phyloP scores from a whole-genome alignment of 2,888 invertebrate species.

The Hydraecia micacea region DNA sequence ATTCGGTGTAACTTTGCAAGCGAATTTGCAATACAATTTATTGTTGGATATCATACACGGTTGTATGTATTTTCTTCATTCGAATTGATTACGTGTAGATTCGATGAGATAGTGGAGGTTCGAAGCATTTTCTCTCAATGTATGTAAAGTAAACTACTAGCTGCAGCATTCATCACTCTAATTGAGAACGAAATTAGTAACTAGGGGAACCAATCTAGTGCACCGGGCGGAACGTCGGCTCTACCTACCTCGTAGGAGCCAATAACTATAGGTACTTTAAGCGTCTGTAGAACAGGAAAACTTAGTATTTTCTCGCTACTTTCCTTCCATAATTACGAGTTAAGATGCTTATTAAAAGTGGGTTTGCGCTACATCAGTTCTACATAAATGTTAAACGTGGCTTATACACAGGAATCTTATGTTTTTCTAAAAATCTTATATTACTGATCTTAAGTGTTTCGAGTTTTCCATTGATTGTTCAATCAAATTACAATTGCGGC shows the following conservation, averaged over 20 bases:
- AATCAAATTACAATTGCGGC: conserved; percentile 28
- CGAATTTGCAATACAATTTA: conserved; percentile 32
- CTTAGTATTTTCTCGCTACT: conserved; percentile 20
- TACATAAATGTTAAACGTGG: background rate
- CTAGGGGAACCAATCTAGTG: conserved; percentile 68
- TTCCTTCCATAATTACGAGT: conserved; percentile 25
- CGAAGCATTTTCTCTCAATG: conserved; percentile 43
- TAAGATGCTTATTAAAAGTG: conserved; percentile 8
- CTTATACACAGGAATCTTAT: background rate
- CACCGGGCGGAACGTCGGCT: conserved; percentile 44
- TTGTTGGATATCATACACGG: conserved; percentile 1
- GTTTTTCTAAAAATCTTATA: background rate
- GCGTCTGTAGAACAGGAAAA: conserved; percentile 23
- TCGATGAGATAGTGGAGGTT: conserved; percentile 16
- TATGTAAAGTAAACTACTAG: conserved; percentile 44
- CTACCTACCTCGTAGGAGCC: conserved; percentile 19
- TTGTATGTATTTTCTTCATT: conserved; percentile 21
- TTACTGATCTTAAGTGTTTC: conserved; percentile 11
- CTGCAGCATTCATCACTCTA: conserved; percentile 67
- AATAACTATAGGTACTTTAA: conserved; percentile 29
- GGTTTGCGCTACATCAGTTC: background rate
- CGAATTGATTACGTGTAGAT: conserved; percentile 15
- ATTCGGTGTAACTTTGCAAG: conserved; percentile 26
- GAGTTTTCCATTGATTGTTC: conserved; percentile 9
- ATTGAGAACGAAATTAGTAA: conserved; percentile 75